Base-by-base conservation (phyloP, 30 jellyfish, hydroid and myxozoan species). In the Chrysaora quinquecirrha region DNA sequence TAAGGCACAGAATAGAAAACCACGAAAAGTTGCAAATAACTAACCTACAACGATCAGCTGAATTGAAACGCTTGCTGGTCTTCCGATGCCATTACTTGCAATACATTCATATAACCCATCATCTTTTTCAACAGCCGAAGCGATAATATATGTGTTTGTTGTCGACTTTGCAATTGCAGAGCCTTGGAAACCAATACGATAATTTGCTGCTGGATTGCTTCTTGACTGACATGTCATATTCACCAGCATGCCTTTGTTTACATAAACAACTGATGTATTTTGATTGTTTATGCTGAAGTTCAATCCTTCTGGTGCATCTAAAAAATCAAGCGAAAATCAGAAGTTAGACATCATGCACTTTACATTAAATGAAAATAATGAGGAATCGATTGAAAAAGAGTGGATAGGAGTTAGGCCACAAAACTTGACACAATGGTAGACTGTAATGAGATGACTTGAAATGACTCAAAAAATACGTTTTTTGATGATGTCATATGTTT, bases 81-180 rank as follows among this genome's bases (percentile, higher is more conserved):
- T 35, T 75, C 95, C 95, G 46, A 84, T 73, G 75, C 86, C 86
- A 76, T 93, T 93, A 46, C 66, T 73, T 28, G 98, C 96, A 29
- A 84, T 71, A 58, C 98, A 93, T 48, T 86, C 97, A 64, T 93
- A 93, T 1, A 73, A 64, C 11, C 97, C 98, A 30, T 87, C 95
- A 52, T 93, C 85, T 9, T 71, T 50, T 19, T 32, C 79, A 16
- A 50, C 19, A 32, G 71, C 91, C 25, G 82, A 71, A 0, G 63
- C 83, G 34, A 93, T 90, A 35, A 62, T 29, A 58, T 75, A 83
- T n/a, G 78, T 30, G 34, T 23, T 50, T 6, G 47, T 75, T 21
- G 25, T 76, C n/a, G 70, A 73, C 38, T 56, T 49, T 9, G 86
- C 86, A 12, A 67, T 56, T 6, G 86, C 58, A 1, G 90, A 58